A percentile compares a stretch with the other conserved stretches of the same genome.
These are phyloP conservation scores for Capitulum mitella DNA, from an alignment of 2,888 invertebrate species.

Conservation along the genomic window DNA sequence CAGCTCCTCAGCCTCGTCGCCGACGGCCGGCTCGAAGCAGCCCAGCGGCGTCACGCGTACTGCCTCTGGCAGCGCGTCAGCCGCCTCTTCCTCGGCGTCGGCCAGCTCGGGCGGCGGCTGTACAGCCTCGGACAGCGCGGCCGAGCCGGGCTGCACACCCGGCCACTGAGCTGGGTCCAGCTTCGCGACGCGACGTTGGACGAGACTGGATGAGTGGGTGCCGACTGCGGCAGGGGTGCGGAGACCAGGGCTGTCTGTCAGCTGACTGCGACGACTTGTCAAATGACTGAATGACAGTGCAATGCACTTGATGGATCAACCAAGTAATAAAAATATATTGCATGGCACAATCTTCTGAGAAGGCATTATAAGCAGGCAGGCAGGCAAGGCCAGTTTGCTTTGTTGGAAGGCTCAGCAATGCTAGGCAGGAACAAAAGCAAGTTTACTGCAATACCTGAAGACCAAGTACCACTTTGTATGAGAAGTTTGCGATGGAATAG, in stretches of 20 bases:
- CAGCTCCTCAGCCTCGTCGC: not conserved
- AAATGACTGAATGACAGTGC: no score
- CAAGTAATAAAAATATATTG: no score
- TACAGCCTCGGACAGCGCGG: not conserved
- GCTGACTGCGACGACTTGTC: no score
- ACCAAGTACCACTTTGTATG: no score
- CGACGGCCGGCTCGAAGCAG: conserved; percentile 7
- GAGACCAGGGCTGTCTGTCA: not conserved
- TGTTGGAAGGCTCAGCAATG: no score
- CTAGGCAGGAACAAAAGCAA: no score
- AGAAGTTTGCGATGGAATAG: no score
- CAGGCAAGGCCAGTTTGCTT: no score
- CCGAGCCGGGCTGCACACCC: not conserved
- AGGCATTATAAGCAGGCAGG: no score
- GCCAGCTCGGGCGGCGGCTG: not conserved
- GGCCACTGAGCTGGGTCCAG: not conserved
- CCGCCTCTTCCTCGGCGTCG: not conserved
- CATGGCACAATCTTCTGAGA: no score
- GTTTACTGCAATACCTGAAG: no score
- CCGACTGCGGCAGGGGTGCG: not conserved
- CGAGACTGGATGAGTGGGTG: not conserved
- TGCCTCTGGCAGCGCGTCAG: not conserved
- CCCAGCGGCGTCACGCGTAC: not conserved
- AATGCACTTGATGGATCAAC: no score
- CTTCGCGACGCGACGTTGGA: not conserved